These are phyloP conservation scores for Perca flavescens DNA, from an alignment of 2,113 vertebrate species.

Conservation along the genomic window DNA sequence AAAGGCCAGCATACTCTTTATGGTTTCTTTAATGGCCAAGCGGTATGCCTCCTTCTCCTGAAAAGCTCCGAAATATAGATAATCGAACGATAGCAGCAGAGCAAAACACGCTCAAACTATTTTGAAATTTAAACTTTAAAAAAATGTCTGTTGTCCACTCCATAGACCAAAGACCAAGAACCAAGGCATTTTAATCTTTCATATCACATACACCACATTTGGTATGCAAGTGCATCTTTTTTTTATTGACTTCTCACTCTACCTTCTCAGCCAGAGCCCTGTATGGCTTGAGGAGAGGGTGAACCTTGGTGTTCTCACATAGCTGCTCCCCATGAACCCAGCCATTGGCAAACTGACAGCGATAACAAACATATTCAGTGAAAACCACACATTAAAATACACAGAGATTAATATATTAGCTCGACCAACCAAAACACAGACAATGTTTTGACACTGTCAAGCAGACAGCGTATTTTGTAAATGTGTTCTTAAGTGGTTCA, in stretches of 20 bases:
- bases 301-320: conserved; percentile 92
- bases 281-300: conserved; percentile 96
- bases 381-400: conserved; percentile 18
- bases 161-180: not conserved
- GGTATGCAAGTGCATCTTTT: conserved; percentile 25
- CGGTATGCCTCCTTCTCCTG: conserved; percentile 97
- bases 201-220: conserved; percentile 37
- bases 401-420: conserved; percentile 5
- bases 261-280: conserved; percentile 96
- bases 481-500: not conserved
- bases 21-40: conserved; percentile 93
- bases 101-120: not conserved
- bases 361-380: conserved; percentile 37
- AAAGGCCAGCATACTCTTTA: conserved; percentile 95
- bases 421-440: not conserved
- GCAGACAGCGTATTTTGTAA: not conserved
- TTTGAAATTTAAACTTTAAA: conserved; percentile 28
- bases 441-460: conserved; percentile 25
- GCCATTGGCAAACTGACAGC: conserved; percentile 91
- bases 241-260: conserved; percentile 38
- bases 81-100: conserved; percentile 8
- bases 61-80: not conserved
- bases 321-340: conserved; percentile 96
- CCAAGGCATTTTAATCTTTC: conserved; percentile 47
- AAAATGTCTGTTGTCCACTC: conserved; percentile 4